phyloP scores from a whole-genome alignment of 92 coral and sea anemone species.

The Muricea muricata region DNA sequence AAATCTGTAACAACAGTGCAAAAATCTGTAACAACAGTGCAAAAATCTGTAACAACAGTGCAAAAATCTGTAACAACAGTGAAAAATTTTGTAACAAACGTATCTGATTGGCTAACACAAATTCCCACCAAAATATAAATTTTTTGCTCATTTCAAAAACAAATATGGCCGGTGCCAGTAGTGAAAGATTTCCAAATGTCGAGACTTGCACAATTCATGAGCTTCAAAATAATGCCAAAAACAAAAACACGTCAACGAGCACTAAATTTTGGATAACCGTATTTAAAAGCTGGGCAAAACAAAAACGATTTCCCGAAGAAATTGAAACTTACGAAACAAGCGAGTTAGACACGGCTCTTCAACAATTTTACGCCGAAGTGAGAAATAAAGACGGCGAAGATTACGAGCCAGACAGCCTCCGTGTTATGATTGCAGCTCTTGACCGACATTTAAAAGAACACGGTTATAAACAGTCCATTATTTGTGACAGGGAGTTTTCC shows the following conservation, averaged over 20 bases:
- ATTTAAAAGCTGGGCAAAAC: constrained; percentile 47
- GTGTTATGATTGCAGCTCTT: constrained; percentile 31
- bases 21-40: no score
- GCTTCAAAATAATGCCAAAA: constrained; percentile 41
- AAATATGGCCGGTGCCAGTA: neutral
- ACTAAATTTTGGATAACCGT: constrained; percentile 47
- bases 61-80: no score
- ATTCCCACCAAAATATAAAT: no score
- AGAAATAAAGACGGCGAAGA: constrained; percentile 34
- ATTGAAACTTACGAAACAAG: constrained; percentile 50
- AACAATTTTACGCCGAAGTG: constrained; percentile 56
- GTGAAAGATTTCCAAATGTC: constrained; percentile 41
- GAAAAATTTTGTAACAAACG: no score
- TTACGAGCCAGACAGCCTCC: constrained; percentile 36
- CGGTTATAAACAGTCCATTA: constrained; percentile 30
- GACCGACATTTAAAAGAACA: constrained; percentile 33
- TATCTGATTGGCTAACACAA: no score
- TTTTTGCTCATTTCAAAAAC: neutral
- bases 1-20: no score
- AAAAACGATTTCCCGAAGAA: constrained; percentile 31
- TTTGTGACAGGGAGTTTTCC: constrained; percentile 47
- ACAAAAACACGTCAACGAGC: constrained; percentile 43
- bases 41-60: no score
- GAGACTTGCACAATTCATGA: constrained; percentile 11
- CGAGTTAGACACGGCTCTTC: constrained; percentile 53